These are phyloP conservation scores for Drosophila imparisetae DNA, from an alignment of 2,888 invertebrate species.

Conservation along the genomic window DNA sequence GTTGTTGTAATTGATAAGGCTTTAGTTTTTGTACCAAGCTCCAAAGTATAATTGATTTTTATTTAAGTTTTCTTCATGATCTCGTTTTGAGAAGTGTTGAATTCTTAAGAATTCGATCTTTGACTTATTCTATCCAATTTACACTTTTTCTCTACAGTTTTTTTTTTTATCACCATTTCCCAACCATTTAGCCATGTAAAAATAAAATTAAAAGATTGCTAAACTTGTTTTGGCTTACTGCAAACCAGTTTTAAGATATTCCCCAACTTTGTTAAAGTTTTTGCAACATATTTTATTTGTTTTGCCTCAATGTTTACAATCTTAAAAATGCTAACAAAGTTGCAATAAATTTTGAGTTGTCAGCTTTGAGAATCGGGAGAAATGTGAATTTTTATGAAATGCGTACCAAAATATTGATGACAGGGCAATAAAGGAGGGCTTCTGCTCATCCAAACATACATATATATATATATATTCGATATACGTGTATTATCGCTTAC, in stretches of 20 bases:
- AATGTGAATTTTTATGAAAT: neutral
- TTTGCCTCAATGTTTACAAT: neutral
- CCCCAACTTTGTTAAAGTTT: neutral
- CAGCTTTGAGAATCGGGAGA: slow-evolving; percentile 12
- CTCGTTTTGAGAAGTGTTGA: no score
- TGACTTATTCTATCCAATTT: neutral
- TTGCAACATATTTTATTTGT: neutral
- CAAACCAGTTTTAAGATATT: slow-evolving; percentile 1
- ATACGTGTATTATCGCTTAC: neutral
- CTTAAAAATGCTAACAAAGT: slow-evolving; percentile 1
- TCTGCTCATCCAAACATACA: neutral
- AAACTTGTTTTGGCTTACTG: neutral
- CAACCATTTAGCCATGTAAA: neutral
- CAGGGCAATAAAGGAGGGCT: slow-evolving; percentile 13
- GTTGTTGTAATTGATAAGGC: neutral
- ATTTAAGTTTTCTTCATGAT: neutral
- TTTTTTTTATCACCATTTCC: neutral
- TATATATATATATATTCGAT: neutral
- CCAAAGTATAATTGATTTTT: no score
- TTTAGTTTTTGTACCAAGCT: neutral
- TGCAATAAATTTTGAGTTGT: neutral
- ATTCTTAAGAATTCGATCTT: neutral
- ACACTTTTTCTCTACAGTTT: neutral
- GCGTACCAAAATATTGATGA: slow-evolving; percentile 19
- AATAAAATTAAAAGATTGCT: neutral